Base-by-base conservation (phyloP, 2,888 invertebrate genomes). In the Silvanus unidentatus region DNA sequence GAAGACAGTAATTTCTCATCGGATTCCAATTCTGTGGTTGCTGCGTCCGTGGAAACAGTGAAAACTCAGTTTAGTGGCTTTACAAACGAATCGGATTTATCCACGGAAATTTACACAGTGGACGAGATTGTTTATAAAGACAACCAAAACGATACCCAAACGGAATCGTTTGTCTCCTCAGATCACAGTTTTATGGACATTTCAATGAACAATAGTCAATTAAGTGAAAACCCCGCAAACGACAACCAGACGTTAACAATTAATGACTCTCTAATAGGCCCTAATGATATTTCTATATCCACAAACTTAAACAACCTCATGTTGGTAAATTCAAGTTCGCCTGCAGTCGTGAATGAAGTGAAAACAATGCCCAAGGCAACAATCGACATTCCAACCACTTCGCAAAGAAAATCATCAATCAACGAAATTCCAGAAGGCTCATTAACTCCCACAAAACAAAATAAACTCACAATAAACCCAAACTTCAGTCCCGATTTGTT, bases 401-500 rank as follows among this genome's bases (percentile, higher is more conserved):
- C n/a, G n/a, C n/a, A n/a, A n/a, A n/a, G n/a, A n/a, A n/a, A n/a
- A n/a, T n/a, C n/a, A n/a, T n/a, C n/a, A n/a, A n/a, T n/a, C n/a
- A n/a, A n/a, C n/a, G 50, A 46, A 40, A 29, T 30, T 16, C 35
- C 34, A 12, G 35, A n/a, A 29, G 13, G n/a, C 15, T 36, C 46
- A 16, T 22, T 42, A 13, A 38, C 43, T 22, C 13, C 46, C 30
- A 41, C 45, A 44, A 47, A 54, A 43, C 22, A 22, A 22, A 5
- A 22, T 22, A 22, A 22, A 5, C 8, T 3, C 22, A 22, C 4
- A n/a, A 40, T 58, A 5, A 52, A 54, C 48, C 42, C 63, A 2
- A 51, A 58, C 35, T 30, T 64, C 6, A 72, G 70, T 42, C 85
- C 85, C 0, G 83, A 85, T 60, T 72, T 86, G 62, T 85, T 85